Evolutionary conservation across 2,888 invertebrate species (phyloP), one percentile per base, ranked within the genome.

Genomic region (Scaptodrosophila latifasciaeformis): DNA sequence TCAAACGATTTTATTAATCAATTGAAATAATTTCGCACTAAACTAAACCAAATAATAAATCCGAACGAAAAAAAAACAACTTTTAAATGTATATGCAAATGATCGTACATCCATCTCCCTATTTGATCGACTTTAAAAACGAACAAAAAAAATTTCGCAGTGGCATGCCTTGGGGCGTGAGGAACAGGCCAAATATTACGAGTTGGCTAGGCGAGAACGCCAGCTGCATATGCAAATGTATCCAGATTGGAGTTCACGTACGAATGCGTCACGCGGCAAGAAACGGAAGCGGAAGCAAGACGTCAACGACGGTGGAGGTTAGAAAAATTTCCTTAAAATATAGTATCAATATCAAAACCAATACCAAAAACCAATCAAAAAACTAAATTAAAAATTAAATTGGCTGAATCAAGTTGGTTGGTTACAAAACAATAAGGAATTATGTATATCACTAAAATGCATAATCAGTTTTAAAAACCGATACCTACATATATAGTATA

Each of bases 111-210:
- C 35, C 24, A n/a, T n/a, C n/a, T n/a, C n/a, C n/a, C n/a, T n/a
- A n/a, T n/a, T n/a, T n/a, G n/a, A n/a, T n/a, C n/a, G n/a, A n/a
- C n/a, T n/a, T n/a, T n/a, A n/a, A n/a, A n/a, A n/a, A n/a, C n/a
- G n/a, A 9, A 17, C n/a, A 40, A 17, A 37, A 37, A 37, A 37
- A 13, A 15, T 37, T 7, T 24, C 24, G 24, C 24, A 98, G 97
- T 99, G 99, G 99, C 99, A 99, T 92, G 96, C 97, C 88, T 92
- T 99, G 91, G 96, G 96, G 89, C 94, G 97, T 89, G 96, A 96
- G 89, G 97, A 99, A 90, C 98, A 99, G 91, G 95, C 96, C 89
- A 97, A 97, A 91, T 98, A 99, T 93, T 98, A 98, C 91, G 97
- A 97, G 90, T 92, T 97, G 93, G 97, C 98, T 87, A 92, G 96